Evolutionary conservation across 2,888 invertebrate species (phyloP), one percentile per base, ranked within the genome.

Genomic region (Parasteatoda lunata): DNA sequence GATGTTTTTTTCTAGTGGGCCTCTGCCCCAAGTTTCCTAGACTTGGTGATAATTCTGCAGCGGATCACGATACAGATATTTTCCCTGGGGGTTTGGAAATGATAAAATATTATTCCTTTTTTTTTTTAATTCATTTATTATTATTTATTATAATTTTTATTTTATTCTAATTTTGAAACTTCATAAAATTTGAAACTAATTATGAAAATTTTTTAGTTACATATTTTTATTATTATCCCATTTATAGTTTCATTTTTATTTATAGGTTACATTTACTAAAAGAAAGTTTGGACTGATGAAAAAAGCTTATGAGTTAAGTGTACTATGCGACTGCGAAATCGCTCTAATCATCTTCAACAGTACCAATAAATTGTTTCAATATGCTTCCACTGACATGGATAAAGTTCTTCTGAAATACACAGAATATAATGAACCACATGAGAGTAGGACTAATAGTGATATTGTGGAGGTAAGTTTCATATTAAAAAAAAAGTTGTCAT

Each of bases 211-310:
- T 2, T 54, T 4, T 52, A 15, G 5, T 45, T 47, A 47, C 47
- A n/a, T 6, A 75, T 49, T 65, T 45, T 15, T 68, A 1, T 15
- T 3, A 15, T 68, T 68, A 30, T 15, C 30, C 4, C 9, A 6
- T 15, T 15, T 30, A 68, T 15, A 68, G 45, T 30, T 30, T 68
- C 4, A 59, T 5, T 70, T 45, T 59, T 5, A 49, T 88, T 92
- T 92, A 15, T 94, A 99, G 99, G 99, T 99, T 93, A 99, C 99
- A 91, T 99, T 99, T 94, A 99, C 99, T 93, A 99, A 99, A 93
- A 95, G 99, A 91, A 99, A 99, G 94, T 99, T 99, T 92, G 99
- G 99, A 90, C 96, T 99, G 90, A 99, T 99, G 99, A 99, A 99
- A 94, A 99, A 99, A 93, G 99, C 99, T 72, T 99, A 99, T 93